These are phyloP conservation scores for Schizotus pectinicornis DNA, from an alignment of 2,888 invertebrate genomes.

Conservation along the genomic window DNA sequence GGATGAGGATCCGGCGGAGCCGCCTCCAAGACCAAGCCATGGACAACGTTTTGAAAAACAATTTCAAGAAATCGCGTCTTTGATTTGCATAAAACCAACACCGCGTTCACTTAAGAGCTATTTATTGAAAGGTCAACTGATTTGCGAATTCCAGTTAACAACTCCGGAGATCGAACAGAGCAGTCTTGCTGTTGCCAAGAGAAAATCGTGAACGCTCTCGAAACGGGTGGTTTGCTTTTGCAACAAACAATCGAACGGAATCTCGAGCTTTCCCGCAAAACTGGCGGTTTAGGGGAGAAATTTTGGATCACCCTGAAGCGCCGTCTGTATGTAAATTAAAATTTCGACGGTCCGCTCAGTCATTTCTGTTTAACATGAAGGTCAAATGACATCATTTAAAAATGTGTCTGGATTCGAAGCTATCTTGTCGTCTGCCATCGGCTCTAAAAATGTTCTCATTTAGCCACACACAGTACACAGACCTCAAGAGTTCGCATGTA, in stretches of 20 bases:
- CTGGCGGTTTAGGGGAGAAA: not conserved
- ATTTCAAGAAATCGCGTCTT: conserved; percentile 13
- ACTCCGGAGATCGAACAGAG: conserved; percentile 9
- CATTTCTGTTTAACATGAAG: conserved; percentile 18
- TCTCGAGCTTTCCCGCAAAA: conserved; percentile 2
- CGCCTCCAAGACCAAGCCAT: not conserved
- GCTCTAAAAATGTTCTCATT: not conserved
- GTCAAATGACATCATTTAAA: conserved; percentile 31
- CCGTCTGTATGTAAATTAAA: not conserved
- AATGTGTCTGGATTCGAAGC: conserved; percentile 18
- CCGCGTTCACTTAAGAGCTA: conserved; percentile 33
- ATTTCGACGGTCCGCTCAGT: conserved; percentile 13
- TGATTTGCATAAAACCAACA: conserved; percentile 34
- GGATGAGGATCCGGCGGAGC: too few relatives aligned
- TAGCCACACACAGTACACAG: not conserved
- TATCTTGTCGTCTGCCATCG: conserved; percentile 12
- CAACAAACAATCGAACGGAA: not conserved
- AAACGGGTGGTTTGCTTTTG: conserved; percentile 21
- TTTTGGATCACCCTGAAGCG: not conserved
- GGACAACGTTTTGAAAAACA: conserved; percentile 8
- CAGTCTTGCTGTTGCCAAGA: conserved; percentile 25
- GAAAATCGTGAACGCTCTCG: conserved; percentile 25
- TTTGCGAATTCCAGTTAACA: conserved; percentile 26
- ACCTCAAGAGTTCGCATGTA: not conserved
- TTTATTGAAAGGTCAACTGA: conserved; percentile 42